Conservation (phyloP, 1,140 invertebrate species). For the Eueides isabella region DNA sequence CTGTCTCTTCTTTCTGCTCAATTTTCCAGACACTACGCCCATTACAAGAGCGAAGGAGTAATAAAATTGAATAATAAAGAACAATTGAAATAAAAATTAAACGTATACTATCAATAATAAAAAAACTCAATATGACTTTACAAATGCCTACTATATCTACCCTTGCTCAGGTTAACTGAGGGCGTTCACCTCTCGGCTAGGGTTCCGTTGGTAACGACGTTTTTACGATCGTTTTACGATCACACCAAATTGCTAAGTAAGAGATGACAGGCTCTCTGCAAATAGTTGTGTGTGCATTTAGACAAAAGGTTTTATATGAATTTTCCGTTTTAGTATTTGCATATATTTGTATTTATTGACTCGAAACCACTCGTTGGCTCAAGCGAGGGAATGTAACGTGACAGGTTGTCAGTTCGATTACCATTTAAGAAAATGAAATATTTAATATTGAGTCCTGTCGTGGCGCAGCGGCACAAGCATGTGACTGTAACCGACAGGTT, state of each 20-base stretch:
- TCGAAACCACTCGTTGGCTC: too few species aligned
- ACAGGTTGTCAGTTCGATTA: too few species aligned
- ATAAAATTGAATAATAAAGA: too few species aligned
- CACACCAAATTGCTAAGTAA: slow-evolving; percentile 18
- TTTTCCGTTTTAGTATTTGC: background rate
- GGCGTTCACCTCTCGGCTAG: slow-evolving; percentile 16
- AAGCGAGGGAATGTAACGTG: too few species aligned
- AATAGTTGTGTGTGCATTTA: background rate
- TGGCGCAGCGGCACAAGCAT: too few species aligned
- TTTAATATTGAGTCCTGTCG: too few species aligned
- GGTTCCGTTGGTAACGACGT: slow-evolving; percentile 19
- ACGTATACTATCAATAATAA: background rate
- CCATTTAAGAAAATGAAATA: too few species aligned
- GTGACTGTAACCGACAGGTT: too few species aligned
- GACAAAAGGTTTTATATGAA: background rate
- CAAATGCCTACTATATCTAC: slow-evolving; percentile 14
- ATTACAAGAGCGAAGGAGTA: too few species aligned
- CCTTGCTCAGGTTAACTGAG: slow-evolving; percentile 28
- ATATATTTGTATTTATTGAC: too few species aligned
- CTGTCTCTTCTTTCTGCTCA: too few species aligned
- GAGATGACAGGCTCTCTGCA: slow-evolving; percentile 10
- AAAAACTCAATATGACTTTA: background rate
- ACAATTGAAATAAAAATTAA: background rate
- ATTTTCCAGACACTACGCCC: too few species aligned
- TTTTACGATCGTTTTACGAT: slow-evolving; percentile 27